Base-by-base conservation (phyloP, 2,797 vertebrate genomes). In the Megaceryle alcyon region DNA sequence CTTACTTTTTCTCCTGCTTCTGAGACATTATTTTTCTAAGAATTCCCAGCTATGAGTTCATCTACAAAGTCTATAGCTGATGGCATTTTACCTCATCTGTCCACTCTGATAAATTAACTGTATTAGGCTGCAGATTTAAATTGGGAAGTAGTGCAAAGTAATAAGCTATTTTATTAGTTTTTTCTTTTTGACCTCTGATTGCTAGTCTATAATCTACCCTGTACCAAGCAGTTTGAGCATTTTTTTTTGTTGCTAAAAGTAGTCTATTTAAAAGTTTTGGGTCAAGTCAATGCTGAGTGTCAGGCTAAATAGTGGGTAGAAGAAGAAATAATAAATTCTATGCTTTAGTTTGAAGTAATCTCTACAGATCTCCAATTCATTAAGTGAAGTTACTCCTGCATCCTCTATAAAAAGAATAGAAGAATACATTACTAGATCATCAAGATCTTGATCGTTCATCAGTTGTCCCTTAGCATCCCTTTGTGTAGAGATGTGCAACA, bases 81-180 rank as follows among this genome's bases (percentile, higher is more conserved):
- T 56, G 60, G 57, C 18, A 10, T 88, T 93, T 94, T 87, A 37
- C 61, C 57, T 92, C 31, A 66, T 86, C 78, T 86, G 63, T 66
- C 16, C 31, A 37, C 37, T 66, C 35, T 73, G 76, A 93, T 96
- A 96, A 97, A 96, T 95, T 90, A 94, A 70, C 44, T 92, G 44
- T 39, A 8, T 12, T 25, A 23, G 64, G 46, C 20, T 77, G 70
- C 81, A 79, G 53, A 82, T 90, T 78, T 90, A 80, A 87, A 95
- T 60, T 60, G 77, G 49, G 85, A 88, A 90, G 41, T 26, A 64
- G 60, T 1, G 37, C 85, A 77, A 54, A 66, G 22, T 66, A 91
- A 41, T 63, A 93, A 76, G 71, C 83, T 96, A 81, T 70, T 95
- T 96, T 91, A 77, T 73, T 84, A 65, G 23, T 68, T 84, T 64